phyloP scores from a whole-genome alignment of 2,113 vertebrate species.

The Stercorarius parasiticus region DNA sequence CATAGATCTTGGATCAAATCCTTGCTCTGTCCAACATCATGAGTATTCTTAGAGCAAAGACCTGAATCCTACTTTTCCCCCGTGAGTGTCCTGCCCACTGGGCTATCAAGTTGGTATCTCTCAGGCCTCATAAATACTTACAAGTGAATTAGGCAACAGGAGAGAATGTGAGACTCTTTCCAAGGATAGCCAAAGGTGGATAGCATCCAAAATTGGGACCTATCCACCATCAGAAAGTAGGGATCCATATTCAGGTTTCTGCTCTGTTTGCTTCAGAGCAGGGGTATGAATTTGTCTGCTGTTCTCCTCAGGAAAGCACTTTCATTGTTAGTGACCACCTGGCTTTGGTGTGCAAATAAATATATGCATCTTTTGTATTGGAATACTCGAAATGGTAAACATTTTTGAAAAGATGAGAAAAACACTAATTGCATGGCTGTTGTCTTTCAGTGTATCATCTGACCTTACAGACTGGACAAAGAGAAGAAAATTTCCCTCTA shows the following conservation, averaged over 20 bases:
- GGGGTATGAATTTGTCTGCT: neutral
- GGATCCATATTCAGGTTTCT: neutral
- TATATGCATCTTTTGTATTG: neutral
- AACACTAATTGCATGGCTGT: neutral
- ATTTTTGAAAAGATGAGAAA: neutral
- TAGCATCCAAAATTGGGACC: neutral
- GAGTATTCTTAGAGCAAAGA: neutral
- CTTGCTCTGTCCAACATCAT: neutral
- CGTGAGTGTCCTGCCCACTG: neutral
- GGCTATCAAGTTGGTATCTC: neutral
- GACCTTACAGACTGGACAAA: neutral
- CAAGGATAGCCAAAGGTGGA: neutral
- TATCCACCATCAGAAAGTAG: neutral
- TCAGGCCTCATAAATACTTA: neutral
- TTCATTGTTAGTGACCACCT: neutral
- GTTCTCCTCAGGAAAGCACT: neutral
- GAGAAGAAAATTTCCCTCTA: neutral
- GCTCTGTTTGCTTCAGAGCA: neutral
- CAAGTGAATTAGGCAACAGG: neutral
- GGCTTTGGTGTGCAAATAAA: neutral
- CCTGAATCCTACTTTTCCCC: neutral
- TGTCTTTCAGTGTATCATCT: neutral
- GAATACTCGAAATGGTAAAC: neutral
- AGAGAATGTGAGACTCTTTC: neutral
- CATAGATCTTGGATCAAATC: neutral